A percentile compares a stretch with the other conserved stretches of the same genome.
Conservation (phyloP, 2,113 vertebrate species). For the Bos javanicus region DNA sequence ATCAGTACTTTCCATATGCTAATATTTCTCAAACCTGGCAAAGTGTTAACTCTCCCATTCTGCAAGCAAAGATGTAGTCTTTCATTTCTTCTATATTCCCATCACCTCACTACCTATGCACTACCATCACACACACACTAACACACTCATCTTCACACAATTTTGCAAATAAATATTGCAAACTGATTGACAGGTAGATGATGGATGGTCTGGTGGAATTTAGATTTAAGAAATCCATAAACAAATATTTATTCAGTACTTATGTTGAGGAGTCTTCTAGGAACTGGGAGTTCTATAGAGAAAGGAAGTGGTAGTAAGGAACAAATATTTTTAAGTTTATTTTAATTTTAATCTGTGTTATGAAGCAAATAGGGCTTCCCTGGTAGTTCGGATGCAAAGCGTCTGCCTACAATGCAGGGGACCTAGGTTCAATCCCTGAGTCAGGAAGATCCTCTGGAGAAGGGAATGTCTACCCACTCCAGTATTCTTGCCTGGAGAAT, state of each 20-base stretch:
- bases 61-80: not conserved
- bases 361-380: not conserved
- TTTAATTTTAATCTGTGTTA: not conserved
- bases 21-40: not conserved
- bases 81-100: not conserved
- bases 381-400: not conserved
- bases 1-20: not conserved
- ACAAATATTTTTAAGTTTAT: not conserved
- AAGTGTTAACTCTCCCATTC: not conserved
- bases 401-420: not conserved
- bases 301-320: not conserved
- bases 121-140: not conserved
- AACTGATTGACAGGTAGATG: not conserved
- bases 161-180: not conserved
- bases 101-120: fast-evolving
- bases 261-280: not conserved
- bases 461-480: not conserved
- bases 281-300: not conserved
- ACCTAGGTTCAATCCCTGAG: not conserved
- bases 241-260: not conserved
- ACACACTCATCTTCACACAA: not conserved
- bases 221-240: not conserved
- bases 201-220: not conserved
- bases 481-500: not conserved
- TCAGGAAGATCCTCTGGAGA: not conserved